A percentile compares a stretch with the other conserved stretches of the same genome.
These are phyloP conservation scores for Odontomachus brunneus DNA, from an alignment of 1,140 invertebrate genomes.

Conservation along the genomic window DNA sequence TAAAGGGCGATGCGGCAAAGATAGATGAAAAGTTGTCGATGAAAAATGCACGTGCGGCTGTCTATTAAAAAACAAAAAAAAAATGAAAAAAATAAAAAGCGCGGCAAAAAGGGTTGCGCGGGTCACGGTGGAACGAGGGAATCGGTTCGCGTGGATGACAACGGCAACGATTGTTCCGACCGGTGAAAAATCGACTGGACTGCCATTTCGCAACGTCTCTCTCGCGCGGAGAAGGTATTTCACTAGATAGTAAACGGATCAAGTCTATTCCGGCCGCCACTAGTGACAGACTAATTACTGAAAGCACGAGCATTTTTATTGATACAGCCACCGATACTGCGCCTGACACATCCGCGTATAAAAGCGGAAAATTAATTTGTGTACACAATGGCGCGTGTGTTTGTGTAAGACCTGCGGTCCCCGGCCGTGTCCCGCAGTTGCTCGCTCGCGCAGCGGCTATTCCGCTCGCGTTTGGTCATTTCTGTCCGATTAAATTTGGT, in stretches of 20 bases:
- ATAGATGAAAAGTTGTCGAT: constrained; percentile 52
- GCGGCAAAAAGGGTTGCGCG: neutral
- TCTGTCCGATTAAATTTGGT: constrained; percentile 25
- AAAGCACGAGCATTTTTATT: constrained; percentile 59
- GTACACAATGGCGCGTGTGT: neutral
- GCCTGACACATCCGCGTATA: constrained; percentile 47
- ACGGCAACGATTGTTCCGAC: constrained; percentile 20
- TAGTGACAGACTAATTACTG: constrained; percentile 57
- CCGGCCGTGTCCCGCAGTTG: neutral
- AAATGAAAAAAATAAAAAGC: neutral
- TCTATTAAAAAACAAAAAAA: constrained; percentile 10
- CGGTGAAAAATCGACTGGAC: constrained; percentile 51
- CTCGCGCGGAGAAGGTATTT: constrained; percentile 50
- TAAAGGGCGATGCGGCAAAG: constrained; percentile 11
- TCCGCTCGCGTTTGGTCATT: neutral
- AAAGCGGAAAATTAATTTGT: constrained; percentile 47
- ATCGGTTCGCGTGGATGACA: constrained; percentile 37
- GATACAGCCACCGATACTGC: constrained; percentile 53
- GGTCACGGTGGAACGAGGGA: constrained; percentile 25
- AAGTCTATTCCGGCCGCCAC: constrained; percentile 42
- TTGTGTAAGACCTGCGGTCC: constrained; percentile 20
- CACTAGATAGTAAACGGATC: constrained; percentile 51
- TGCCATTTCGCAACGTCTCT: constrained; percentile 52
- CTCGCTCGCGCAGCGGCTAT: no score
- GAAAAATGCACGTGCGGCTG: constrained; percentile 22